Base-by-base conservation (phyloP, 2,797 vertebrate species). In the Enteromius afrohamiltoni region DNA sequence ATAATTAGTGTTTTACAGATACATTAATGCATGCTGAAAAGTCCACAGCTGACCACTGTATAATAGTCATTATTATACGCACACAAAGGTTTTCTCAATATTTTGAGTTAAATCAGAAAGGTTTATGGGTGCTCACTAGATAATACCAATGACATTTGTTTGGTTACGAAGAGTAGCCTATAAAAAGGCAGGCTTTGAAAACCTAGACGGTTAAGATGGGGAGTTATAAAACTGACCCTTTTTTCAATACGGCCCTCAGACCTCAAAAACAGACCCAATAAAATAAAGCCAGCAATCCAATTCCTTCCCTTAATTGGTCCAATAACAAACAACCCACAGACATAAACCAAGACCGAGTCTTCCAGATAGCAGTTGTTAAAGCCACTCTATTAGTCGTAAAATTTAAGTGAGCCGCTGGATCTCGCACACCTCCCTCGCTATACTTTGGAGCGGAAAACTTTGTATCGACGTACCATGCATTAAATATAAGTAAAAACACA, bases 371-470 rank as follows among this genome's bases (percentile, higher is more conserved):
- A 70, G 42, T 29, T 64, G 82, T 78, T 78, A 64, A 71, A 77
- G 11, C 42, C n/a, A 71, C 53, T 34, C 76, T 71, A 64, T 71
- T 79, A 71, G 67, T 68, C 10, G n/a, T 83, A 83, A 83, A 83
- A n/a, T 78, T 62, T 60, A 83, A 77, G 19, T 4, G 64, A 49
- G 75, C 53, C 42, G 62, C 49, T 51, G n/a, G 14, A 58, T 70
- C 51, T 26, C 82, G 60, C 23, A 55, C 69, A 62, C 40, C 13
- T 70, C 53, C 55, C 67, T 21, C 65, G 37, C 7, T 78, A 47
- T 23, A 70, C 19, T 55, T 49, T 60, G 49, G 6, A 75, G 16
- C 6, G 29, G 16, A 34, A 70, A 16, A 31, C 7, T 65, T 65
- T 23, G 34, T 34, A 26, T 16, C 23, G 51, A 26, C 49, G 29